These are phyloP conservation scores for Anastrepha ludens DNA, from an alignment of 1,140 invertebrate genomes.

Conservation along the genomic window DNA sequence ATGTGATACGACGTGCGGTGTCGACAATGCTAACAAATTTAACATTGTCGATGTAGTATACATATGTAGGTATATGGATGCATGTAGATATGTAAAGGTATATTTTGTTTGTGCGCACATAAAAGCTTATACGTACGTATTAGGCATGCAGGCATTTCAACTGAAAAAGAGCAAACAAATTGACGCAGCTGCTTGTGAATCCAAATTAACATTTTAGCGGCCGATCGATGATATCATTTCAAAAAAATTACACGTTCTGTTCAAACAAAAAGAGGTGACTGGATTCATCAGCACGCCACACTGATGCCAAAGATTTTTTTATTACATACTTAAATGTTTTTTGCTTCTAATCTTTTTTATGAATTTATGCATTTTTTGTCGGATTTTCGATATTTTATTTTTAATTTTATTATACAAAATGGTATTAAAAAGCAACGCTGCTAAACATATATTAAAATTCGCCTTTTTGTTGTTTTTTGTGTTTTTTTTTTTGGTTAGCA, in stretches of 20 bases:
- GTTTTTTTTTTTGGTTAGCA: not conserved
- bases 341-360: not conserved
- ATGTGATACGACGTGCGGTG: not conserved
- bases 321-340: not conserved
- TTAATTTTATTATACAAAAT: not conserved
- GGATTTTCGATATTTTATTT: not conserved
- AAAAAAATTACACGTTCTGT: not conserved
- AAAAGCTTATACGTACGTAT: not conserved
- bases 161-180: not conserved
- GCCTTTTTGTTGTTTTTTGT: not conserved
- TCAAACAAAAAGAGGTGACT: not conserved
- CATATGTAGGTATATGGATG: not conserved
- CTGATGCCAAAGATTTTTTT: conserved; percentile 5
- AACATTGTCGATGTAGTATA: not conserved
- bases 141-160: conserved; percentile 5
- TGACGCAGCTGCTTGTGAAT: conserved; percentile 42
- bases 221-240: conserved; percentile 44
- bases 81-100: not conserved
- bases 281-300: not conserved
- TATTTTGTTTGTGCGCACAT: not conserved
- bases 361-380: not conserved
- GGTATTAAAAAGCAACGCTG: too few relatives aligned
- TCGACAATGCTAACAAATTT: not conserved
- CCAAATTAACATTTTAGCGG: conserved; percentile 41
- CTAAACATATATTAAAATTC: too few relatives aligned